phyloP scores from a whole-genome alignment of 2,888 invertebrate species.

The Drosophila nigritarsus region DNA sequence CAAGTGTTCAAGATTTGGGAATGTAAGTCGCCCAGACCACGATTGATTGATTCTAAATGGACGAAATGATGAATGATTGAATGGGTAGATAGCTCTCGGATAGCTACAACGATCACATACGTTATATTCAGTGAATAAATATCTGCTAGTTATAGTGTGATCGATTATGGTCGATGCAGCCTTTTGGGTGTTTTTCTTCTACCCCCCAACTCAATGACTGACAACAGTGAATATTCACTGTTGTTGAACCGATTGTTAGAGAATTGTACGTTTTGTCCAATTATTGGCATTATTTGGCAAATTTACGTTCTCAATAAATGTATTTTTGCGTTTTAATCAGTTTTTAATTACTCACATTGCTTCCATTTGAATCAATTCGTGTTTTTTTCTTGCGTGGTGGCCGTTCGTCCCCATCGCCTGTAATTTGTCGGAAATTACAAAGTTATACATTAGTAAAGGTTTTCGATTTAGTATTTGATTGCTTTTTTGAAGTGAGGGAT shows the following conservation, averaged over 20 bases:
- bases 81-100: neutral
- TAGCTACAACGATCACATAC: neutral
- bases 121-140: no score
- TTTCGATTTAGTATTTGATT: slow-evolving; percentile 36
- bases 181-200: neutral
- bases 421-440: slow-evolving; percentile 39
- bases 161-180: neutral
- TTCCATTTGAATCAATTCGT: slow-evolving; percentile 81
- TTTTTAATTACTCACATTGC: slow-evolving; percentile 76
- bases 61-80: neutral
- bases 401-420: slow-evolving; percentile 83
- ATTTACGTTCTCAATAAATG: neutral
- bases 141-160: neutral
- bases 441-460: slow-evolving; percentile 33
- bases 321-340: no score
- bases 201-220: neutral
- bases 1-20: neutral
- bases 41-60: neutral
- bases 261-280: neutral
- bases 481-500: neutral
- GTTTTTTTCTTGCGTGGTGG: slow-evolving; percentile 84
- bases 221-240: neutral
- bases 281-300: neutral
- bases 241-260: neutral
- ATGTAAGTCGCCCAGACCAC: neutral